Base-by-base conservation (phyloP, 1,140 invertebrate genomes). In the Papilio xuthus region DNA sequence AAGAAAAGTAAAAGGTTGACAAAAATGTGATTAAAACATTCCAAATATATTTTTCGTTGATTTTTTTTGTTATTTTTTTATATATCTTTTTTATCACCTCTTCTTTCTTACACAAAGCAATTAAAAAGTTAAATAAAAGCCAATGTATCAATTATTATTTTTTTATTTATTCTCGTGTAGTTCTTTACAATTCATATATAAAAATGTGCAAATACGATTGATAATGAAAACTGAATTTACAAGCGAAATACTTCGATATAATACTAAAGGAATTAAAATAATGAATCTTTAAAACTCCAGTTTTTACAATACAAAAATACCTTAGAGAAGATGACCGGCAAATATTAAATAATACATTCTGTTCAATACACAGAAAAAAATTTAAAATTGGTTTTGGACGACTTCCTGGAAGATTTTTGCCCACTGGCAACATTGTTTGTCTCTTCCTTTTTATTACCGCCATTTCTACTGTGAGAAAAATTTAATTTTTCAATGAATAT, bases 131-230 rank as follows among this genome's bases (percentile, higher is more conserved):
- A 47, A 47, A 47, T 47, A 47, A 47, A 47, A 47, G 44, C 6
- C 69, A 60, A 81, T 41, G 77, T 44, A 72, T 80, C 77, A 81
- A 78, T 83, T 79, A 78, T 84, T 76, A 81, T 82, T 86, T 75
- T 85, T 60, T 83, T 89, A 89, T 53, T 74, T 90, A 90, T 92
- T 90, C 84, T 90, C 82, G 89, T 93, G 90, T 90, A 90, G 88
- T 89, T 88, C 80, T 90, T 90, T 90, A 91, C 89, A 92, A 89
- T 90, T 90, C 88, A 86, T 88, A 86, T 91, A 91, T 85, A 90
- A 88, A 88, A 92, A 88, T 89, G 89, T 92, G 92, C 89, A 89
- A 91, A 88, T 91, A 91, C 88, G 86, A 9, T 60, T 87, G 85
- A 88, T 81, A 86, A 89, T 90, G 87, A 85, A 86, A 90, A 93